Evolutionary conservation across 1,140 invertebrate genomes (phyloP).

Genomic region (Linepithema humile): DNA sequence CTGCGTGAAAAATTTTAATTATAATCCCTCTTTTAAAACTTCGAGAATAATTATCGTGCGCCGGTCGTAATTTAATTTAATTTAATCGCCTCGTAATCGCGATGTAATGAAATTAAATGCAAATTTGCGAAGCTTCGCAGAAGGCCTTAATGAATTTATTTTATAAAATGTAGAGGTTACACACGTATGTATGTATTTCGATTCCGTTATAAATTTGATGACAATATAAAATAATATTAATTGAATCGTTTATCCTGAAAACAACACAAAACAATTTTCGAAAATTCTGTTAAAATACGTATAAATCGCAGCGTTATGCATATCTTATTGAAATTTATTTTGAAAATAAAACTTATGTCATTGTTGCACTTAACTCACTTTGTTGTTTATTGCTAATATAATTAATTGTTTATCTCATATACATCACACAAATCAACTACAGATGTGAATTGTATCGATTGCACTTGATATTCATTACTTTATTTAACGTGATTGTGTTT

Average conservation of each 20-base stretch:
- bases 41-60: slow-evolving; percentile 39
- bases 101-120: slow-evolving; percentile 54
- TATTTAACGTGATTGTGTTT: neutral
- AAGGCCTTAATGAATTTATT: slow-evolving; percentile 52
- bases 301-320: neutral
- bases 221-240: slow-evolving; percentile 26
- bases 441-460: neutral
- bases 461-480: neutral
- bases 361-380: neutral
- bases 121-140: slow-evolving; percentile 47
- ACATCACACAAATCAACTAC: neutral
- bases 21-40: slow-evolving; percentile 53
- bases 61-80: slow-evolving; percentile 51
- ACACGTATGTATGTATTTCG: neutral
- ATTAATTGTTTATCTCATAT: too few relatives aligned
- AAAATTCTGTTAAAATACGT: neutral
- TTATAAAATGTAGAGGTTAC: slow-evolving; percentile 15
- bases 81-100: slow-evolving; percentile 53
- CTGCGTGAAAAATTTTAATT: slow-evolving; percentile 57
- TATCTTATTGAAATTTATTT: neutral
- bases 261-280: neutral
- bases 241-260: slow-evolving; percentile 8
- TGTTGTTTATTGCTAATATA: neutral
- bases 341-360: neutral
- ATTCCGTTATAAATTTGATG: neutral